A percentile compares a stretch with the other conserved stretches of the same genome.
phyloP scores from a whole-genome alignment of 2,888 invertebrate species.

The Drosophila nr. fundita region DNA sequence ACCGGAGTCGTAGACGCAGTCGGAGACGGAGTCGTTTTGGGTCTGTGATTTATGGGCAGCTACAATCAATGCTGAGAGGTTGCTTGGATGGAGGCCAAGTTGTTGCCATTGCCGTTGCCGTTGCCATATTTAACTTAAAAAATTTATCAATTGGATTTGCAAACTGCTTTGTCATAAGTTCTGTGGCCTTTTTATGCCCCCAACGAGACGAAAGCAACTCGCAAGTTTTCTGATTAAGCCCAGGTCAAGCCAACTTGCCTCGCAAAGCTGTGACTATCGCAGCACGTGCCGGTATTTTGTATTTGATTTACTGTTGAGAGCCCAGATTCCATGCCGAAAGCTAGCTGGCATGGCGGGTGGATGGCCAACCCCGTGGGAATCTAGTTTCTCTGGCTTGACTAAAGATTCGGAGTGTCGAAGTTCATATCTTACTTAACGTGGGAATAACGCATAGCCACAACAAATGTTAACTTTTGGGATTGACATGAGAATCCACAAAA shows the following conservation, averaged over 20 bases:
- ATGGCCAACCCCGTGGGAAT: conserved; percentile 32
- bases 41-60: conserved; percentile 67
- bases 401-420: conserved; percentile 19
- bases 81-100: conserved; percentile 19
- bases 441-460: neutral
- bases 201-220: conserved; percentile 32
- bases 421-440: conserved; percentile 11
- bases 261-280: conserved; percentile 37
- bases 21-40: conserved; percentile 8
- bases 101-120: conserved; percentile 22
- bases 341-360: neutral
- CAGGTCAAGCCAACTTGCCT: conserved; percentile 32
- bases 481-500: neutral
- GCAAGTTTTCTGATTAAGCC: conserved; percentile 55
- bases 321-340: conserved; percentile 37
- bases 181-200: conserved; percentile 52
- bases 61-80: conserved; percentile 51
- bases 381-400: conserved; percentile 13
- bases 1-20: neutral
- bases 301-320: conserved; percentile 73
- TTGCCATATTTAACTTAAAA: conserved; percentile 71
- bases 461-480: conserved; percentile 6
- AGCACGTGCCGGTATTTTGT: conserved; percentile 74
- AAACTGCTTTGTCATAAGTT: conserved; percentile 79
- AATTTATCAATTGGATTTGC: conserved; percentile 78